Conservation (phyloP, 2,113 vertebrate species). For the Protobothrops mucrosquamatus region DNA sequence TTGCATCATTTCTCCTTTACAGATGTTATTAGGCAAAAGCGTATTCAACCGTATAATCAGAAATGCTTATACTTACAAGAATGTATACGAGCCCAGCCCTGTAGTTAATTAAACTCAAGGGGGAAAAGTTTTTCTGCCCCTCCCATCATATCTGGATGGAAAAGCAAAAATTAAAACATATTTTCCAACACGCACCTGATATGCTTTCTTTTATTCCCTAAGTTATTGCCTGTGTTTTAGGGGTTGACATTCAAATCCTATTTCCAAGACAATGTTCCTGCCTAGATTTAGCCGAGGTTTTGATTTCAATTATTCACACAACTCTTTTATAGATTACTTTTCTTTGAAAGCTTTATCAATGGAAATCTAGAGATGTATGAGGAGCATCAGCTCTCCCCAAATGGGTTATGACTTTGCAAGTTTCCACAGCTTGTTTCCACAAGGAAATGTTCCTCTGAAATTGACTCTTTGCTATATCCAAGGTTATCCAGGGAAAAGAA, state of each 20-base stretch:
- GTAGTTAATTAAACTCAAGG: neutral
- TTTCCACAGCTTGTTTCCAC: neutral
- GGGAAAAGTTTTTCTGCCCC: neutral
- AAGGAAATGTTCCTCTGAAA: neutral
- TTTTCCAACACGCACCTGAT: neutral
- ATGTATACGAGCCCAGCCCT: neutral
- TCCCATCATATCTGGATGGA: neutral
- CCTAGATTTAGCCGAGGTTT: neutral
- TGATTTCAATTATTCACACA: neutral
- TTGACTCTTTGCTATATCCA: neutral
- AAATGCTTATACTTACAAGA: neutral
- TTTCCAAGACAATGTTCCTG: neutral
- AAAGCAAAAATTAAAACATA: neutral
- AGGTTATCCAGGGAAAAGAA: neutral
- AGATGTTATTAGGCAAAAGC: neutral
- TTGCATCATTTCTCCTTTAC: neutral
- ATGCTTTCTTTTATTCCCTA: neutral
- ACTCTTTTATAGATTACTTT: neutral
- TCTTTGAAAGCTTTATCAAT: neutral
- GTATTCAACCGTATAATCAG: neutral
- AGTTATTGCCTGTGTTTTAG: neutral
- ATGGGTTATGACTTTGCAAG: neutral
- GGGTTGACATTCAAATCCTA: neutral
- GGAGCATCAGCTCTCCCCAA: neutral
- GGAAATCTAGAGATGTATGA: neutral